A percentile compares a stretch with the other conserved stretches of the same genome.
Evolutionary conservation across 2,888 invertebrate species (phyloP).

Genomic region (Hanleya hanleyi): DNA sequence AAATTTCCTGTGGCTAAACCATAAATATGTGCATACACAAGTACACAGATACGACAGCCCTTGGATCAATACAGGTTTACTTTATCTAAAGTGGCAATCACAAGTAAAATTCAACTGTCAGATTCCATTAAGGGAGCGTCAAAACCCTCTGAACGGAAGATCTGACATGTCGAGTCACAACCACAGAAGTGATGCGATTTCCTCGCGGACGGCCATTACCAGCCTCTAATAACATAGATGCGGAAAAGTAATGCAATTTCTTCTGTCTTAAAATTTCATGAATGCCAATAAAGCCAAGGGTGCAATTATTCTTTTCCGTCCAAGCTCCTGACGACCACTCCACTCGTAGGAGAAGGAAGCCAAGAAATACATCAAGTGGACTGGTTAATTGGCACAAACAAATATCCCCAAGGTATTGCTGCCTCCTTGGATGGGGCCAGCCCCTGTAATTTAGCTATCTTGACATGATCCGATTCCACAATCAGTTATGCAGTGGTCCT

Average conservation of each 20-base stretch:
- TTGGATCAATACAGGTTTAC: neutral
- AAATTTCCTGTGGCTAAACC: too few species aligned
- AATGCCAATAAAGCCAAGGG: neutral
- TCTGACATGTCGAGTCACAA: neutral
- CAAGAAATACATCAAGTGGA: neutral
- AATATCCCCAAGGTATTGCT: neutral
- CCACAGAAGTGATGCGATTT: neutral
- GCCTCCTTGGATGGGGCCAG: neutral
- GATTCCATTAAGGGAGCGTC: neutral
- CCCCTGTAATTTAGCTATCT: neutral
- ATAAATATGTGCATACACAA: too few species aligned
- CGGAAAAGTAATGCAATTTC: slow-evolving; percentile 1
- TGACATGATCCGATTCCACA: neutral
- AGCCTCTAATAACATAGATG: neutral
- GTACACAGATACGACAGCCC: too few species aligned
- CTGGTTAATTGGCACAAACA: neutral
- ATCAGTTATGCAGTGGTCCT: neutral
- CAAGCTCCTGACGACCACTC: neutral
- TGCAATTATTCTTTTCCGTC: neutral
- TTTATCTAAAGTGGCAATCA: slow-evolving; percentile 2
- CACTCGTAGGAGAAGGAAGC: too few species aligned
- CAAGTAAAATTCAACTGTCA: slow-evolving; percentile 3
- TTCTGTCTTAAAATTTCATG: neutral
- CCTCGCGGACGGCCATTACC: neutral
- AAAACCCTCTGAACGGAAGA: neutral